Base-by-base conservation (phyloP, 2,113 vertebrate genomes). In the Oncorhynchus clarkii region DNA sequence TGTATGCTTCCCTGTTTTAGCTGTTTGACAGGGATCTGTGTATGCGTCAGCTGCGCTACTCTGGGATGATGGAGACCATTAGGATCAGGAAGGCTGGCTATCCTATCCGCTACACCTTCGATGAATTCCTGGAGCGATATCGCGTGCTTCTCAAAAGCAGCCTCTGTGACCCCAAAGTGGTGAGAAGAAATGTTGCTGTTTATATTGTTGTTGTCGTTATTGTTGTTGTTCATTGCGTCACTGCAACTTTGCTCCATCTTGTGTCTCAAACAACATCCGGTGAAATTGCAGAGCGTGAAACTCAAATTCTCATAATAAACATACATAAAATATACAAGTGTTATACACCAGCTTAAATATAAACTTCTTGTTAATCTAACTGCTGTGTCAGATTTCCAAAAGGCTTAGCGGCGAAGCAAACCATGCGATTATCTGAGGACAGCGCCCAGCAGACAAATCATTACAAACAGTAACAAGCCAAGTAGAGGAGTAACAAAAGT, bases 51-150 rank as follows among this genome's bases (percentile, higher is more conserved):
- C 93, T 99, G 71, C 93, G 96, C 0, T 99, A 98, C 79, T 99
- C 96, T 0, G 97, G 97, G 26, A 98, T 99, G 96, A 94, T 98
- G 96, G 97, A 99, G 91, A 99, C 98, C 0, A 96, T 99, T 78
- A 89, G 78, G 60, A 98, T 99, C 90, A 92, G 98, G 70, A 96
- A 95, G 80, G 88, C 96, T 0, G 98, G 98, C 3, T 99, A 95
- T 82, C 96, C 97, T 0, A 85, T 99, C 5, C 96, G 97, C 34
- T 97, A 97, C 90, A 94, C 86, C 0, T 99, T 98, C 59, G 78
- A 90, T 0, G 96, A 97, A 75, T 99, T 99, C 78, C 89, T 96
- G 0, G 90, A 91, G 0, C 92, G 97, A 54, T 99, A 97, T 85
- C 80, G 90, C 0, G 84, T 93, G 45, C 92, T 99, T 11, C 92